Evolutionary conservation across 2,113 vertebrate genomes (phyloP), one percentile per base, ranked within the genome.

Genomic region (Garra rufa): DNA sequence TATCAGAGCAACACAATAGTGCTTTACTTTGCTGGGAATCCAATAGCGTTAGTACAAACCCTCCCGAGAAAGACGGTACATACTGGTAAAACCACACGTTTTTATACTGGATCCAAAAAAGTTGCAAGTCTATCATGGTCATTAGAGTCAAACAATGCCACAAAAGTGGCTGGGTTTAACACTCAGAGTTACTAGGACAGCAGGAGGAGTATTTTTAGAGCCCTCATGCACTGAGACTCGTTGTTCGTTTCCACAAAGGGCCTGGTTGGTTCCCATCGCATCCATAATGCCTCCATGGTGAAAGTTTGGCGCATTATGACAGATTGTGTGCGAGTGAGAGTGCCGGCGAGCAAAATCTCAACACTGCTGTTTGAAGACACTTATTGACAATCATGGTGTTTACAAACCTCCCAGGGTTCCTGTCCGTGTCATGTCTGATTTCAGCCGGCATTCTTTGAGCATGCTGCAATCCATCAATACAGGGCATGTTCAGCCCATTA

Each of bases 241-340:
- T 65, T 46, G 48, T 84, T 70, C 61, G 59, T 67, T 34, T 0
- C 43, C 70, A 81, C 71, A 75, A 59, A 81, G 44, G 69, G 52
- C 3, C 44, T 9, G 26, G 24, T 84, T 81, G 30, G 46, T 67
- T 85, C 78, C 70, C 84, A 82, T 44, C 21, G 19, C 69, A 81
- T 81, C 55, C 41, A 43, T 75, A 75, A 74, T 75, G 52, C 55
- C 59, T 41, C 69, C 14, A 73, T 76, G 61, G 73, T 67, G 26
- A 28, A 79, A 55, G 78, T 80, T 43, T 85, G 84, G 70, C 70
- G 63, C 43, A 46, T 81, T 63, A 38, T 74, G 28, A 26, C 57
- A 61, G 76, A 26, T 6, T 44, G 17, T 75, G 30, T 74, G 30
- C 4, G 43, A 74, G 26, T 28, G 30, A 46, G n/a, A n/a, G n/a